These are phyloP conservation scores for Drosophila falleni DNA, from an alignment of 2,888 invertebrate species.

Conservation along the genomic window DNA sequence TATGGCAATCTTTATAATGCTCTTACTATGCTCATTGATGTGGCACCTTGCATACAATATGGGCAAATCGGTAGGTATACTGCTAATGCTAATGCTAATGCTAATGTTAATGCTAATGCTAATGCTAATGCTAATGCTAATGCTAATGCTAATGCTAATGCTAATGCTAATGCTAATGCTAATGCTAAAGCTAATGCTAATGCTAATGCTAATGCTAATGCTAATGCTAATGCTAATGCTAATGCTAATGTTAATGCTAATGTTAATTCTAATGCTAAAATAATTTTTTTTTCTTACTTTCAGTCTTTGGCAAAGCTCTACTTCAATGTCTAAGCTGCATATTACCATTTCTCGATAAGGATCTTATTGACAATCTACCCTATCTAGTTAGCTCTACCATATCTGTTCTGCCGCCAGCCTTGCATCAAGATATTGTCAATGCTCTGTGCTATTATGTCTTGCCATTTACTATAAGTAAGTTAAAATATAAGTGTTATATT, in stretches of 20 bases:
- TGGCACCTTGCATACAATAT: constrained; percentile 95
- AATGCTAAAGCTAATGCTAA: constrained; percentile 1
- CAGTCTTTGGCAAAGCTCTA: constrained; percentile 96
- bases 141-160: constrained; percentile 2
- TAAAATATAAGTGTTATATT: not conserved
- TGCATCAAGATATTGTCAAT: constrained; percentile 98
- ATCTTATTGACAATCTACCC: constrained; percentile 97
- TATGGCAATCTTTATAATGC: constrained; percentile 98
- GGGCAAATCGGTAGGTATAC: constrained; percentile 90
- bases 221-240: constrained; percentile 3
- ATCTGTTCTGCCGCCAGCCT: constrained; percentile 94
- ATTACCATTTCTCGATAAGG: constrained; percentile 98
- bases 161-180: constrained; percentile 3
- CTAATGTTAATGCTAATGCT: constrained; percentile 1
- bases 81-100: not conserved
- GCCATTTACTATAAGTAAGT: constrained; percentile 96
- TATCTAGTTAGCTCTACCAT: constrained; percentile 97
- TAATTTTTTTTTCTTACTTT: constrained; percentile 40
- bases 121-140: constrained; percentile 1
- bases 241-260: not conserved
- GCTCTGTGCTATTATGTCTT: constrained; percentile 97
- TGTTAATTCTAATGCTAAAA: constrained; percentile 4
- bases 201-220: constrained; percentile 4
- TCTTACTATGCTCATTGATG: constrained; percentile 92
- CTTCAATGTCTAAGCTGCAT: constrained; percentile 97